Percentiles rank a stretch among this genome's conserved stretches.
phyloP scores from a whole-genome alignment of 2,113 vertebrate species.

The Hemiprocne comata region DNA sequence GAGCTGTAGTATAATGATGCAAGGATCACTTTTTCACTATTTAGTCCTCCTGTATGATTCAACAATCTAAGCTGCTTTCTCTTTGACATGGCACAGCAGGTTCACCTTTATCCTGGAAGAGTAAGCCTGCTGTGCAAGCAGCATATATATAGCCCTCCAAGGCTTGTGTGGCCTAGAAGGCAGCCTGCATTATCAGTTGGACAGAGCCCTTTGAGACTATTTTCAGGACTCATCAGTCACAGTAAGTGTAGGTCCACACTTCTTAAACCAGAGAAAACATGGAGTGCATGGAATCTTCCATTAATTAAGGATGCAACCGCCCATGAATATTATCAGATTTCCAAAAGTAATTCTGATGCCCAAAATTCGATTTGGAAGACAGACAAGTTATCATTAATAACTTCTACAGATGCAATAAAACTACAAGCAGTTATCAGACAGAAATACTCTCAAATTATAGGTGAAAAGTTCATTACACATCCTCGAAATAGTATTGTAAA shows the following conservation, averaged over 20 bases:
- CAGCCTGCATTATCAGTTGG: background rate
- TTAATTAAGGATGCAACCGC: conserved; percentile 44
- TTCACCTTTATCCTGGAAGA: conserved; percentile 35
- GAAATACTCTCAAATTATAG: background rate
- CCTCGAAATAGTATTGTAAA: background rate
- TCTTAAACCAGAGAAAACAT: conserved; percentile 29
- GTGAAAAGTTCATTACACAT: background rate
- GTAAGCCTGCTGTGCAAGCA: conserved; percentile 42
- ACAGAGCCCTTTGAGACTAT: background rate
- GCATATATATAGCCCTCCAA: conserved; percentile 29
- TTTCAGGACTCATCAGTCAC: conserved; percentile 23
- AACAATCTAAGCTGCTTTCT: background rate
- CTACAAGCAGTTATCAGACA: background rate
- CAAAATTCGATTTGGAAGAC: background rate
- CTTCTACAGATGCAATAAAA: background rate
- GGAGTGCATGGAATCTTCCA: background rate
- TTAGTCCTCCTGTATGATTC: background rate
- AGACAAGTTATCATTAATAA: background rate
- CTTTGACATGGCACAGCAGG: conserved; percentile 21
- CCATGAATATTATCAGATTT: background rate
- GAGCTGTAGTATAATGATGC: background rate
- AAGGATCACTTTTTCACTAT: background rate
- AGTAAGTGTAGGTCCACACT: background rate
- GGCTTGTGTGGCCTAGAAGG: conserved; percentile 43
- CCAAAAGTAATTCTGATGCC: background rate